A percentile compares a stretch with the other conserved stretches of the same genome.
Evolutionary conservation across 1,140 invertebrate species (phyloP).

Genomic region (Trichoplusia ni): DNA sequence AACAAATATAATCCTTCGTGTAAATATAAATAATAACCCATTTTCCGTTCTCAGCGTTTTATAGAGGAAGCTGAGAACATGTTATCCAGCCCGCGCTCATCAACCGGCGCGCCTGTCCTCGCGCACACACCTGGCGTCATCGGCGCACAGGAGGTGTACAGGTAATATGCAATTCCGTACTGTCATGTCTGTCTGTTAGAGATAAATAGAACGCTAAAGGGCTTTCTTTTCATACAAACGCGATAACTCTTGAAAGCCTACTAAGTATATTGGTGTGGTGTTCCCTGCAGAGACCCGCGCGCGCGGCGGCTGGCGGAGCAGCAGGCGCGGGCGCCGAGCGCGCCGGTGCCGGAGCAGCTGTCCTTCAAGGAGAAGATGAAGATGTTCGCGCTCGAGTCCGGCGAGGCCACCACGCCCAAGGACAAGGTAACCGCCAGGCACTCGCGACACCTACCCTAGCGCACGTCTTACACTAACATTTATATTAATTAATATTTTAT

Average conservation of each 20-base stretch:
- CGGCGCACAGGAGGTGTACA: constrained; percentile 96
- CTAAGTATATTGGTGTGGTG: not conserved
- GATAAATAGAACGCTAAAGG: not conserved
- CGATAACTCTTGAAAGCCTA: not conserved
- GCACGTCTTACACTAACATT: not conserved
- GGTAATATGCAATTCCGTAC: constrained; percentile 79
- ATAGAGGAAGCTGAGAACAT: constrained; percentile 90
- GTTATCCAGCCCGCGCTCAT: constrained; percentile 86
- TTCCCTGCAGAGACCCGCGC: constrained; percentile 88
- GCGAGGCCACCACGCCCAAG: constrained; percentile 92
- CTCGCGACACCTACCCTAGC: not conserved
- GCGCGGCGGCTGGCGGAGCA: constrained; percentile 90
- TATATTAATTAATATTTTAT: not conserved
- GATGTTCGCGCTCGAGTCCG: constrained; percentile 97
- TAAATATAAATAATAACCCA: no score
- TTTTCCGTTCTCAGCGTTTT: constrained; percentile 89
- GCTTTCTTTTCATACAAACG: not conserved
- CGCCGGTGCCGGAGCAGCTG: constrained; percentile 92
- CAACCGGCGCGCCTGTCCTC: constrained; percentile 77
- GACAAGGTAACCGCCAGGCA: constrained; percentile 84
- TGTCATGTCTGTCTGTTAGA: not conserved
- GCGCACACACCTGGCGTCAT: constrained; percentile 94
- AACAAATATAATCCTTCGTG: no score
- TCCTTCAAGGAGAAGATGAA: constrained; percentile 98
- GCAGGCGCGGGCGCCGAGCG: constrained; percentile 84